A percentile compares a stretch with the other conserved stretches of the same genome.
These are phyloP conservation scores for Drosophila burlai DNA, from an alignment of 1,140 invertebrate species.

Conservation along the genomic window DNA sequence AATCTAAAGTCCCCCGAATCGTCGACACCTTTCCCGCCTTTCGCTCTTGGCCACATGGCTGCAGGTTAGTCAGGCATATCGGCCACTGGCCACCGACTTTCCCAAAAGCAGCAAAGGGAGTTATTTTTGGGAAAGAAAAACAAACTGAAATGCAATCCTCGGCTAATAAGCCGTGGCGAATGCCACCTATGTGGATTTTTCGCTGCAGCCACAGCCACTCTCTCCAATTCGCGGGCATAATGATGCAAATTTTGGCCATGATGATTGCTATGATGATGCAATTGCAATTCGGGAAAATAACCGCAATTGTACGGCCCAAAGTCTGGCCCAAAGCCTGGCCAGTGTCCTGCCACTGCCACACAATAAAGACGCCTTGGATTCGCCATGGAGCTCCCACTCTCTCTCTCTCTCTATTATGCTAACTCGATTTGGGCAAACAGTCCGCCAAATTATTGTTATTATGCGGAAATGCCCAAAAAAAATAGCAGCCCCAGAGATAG, in stretches of 20 bases:
- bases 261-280: constrained; percentile 56
- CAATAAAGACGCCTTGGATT: constrained; percentile 55
- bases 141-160: constrained; percentile 39
- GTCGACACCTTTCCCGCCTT: constrained; percentile 77
- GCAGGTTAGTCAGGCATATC: constrained; percentile 78
- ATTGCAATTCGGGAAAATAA: constrained; percentile 53
- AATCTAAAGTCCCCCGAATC: constrained; percentile 36
- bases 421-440: constrained; percentile 82
- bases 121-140: constrained; percentile 20
- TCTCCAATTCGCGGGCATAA: constrained; percentile 47
- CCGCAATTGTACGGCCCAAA: constrained; percentile 23
- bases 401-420: constrained; percentile 62
- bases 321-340: constrained; percentile 17
- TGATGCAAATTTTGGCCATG: constrained; percentile 66
- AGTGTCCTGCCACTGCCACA: constrained; percentile 54
- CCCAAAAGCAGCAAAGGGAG: constrained; percentile 37
- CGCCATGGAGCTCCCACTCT: constrained; percentile 31
- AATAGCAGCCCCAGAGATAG: constrained; percentile 18
- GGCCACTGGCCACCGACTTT: constrained; percentile 42
- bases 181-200: constrained; percentile 62
- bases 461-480: constrained; percentile 65
- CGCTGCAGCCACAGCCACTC: background rate
- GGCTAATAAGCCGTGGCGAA: constrained; percentile 65
- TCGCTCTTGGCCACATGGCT: constrained; percentile 66
- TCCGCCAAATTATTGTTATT: constrained; percentile 79